Base-by-base conservation (phyloP, 53 echinoderm and acorn worm species). In the Holothuria leucospilota region DNA sequence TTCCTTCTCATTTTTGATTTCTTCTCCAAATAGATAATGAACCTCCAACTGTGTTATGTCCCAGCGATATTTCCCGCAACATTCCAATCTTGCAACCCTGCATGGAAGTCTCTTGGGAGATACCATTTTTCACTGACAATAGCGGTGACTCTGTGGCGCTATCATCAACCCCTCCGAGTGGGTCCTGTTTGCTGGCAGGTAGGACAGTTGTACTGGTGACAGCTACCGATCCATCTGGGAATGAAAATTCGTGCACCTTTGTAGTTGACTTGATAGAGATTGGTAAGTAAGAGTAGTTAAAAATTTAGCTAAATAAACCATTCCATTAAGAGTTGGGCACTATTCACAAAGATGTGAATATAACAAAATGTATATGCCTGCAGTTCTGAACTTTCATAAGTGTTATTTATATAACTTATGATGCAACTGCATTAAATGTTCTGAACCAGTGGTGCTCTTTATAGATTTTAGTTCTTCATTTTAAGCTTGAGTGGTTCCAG, bases 41-140 rank as follows among this genome's bases (percentile, higher is more conserved):
- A 27, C 75, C 75, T 75, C 75, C 75, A 49, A 75, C 20, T 23
- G n/a, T 68, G 68, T 6, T 80, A 30, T 80, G 80, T 61, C 80
- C 80, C 14, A 29, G 4, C 3, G 61, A 80, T 29, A 61, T 80
- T 28, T 21, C 20, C 27, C 80, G 61, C 15, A 38, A 59, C 80
- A 60, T 80, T 30, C 80, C 59, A 21, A 38, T 80, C 27, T 34
- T 20, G 29, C 20, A 38, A 27, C 80, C 80, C 21, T 80, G 80
- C 80, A 1, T 29, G 80, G 53, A 80, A 10, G 80, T 80, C 60
- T 62, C 80, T 18, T 80, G 80, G 80, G 25, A 16, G 18, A 30
- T 80, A 8, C 80, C 80, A 8, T 60, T 80, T 38, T 58, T 39
- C 20, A 60, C 27, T 6, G 80, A 80, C 80, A 59, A 80, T 30